Evolutionary conservation across 2,113 vertebrate genomes (phyloP), one percentile per base, ranked within the genome.

Genomic region (Arizona elegans): DNA sequence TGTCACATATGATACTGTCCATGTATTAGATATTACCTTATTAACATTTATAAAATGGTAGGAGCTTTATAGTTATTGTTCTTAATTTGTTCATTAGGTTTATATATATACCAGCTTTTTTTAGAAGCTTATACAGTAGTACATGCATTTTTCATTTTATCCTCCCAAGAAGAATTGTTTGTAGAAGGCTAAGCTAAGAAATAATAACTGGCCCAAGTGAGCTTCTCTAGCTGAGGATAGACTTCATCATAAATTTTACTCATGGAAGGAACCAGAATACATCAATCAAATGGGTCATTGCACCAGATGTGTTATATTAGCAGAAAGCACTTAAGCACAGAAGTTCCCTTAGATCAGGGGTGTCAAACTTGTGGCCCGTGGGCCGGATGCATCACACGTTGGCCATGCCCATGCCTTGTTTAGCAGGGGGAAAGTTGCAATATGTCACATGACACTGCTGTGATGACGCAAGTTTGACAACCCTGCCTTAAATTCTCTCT

Each of bases 381-480:
- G 17, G 54, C 54, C 4, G 54, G 54, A 56, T 56, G 17, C 55
- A 21, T 56, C 17, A 6, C 3, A 17, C 4, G 3, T 13, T 55
- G 54, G 54, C 15, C 54, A 55, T 3, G 3, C 54, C 15, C 54
- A 54, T 17, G 0, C 55, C 17, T 17, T 1, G 55, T 56, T 56
- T 56, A 21, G 15, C 55, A 56, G 5, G 55, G 1, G 5, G 7
- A 56, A 17, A 19, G 17, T 56, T 19, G 17, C 1, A 5, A 56
- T 56, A 56, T 0, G 5, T 56, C 17, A 56, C 17, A 1, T 56
- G 55, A 17, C 15, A 3, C 0, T 1, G 3, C 54, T 1, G 13
- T 55, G 54, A 56, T 5, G 5, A 19, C 0, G 5, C 17, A 6
- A 56, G 23, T 59, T 23, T 58, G 56, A 58, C 19, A 21, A 5